Evolutionary conservation across 1,140 invertebrate genomes (phyloP).

Genomic region (Neocloeon triangulifer): DNA sequence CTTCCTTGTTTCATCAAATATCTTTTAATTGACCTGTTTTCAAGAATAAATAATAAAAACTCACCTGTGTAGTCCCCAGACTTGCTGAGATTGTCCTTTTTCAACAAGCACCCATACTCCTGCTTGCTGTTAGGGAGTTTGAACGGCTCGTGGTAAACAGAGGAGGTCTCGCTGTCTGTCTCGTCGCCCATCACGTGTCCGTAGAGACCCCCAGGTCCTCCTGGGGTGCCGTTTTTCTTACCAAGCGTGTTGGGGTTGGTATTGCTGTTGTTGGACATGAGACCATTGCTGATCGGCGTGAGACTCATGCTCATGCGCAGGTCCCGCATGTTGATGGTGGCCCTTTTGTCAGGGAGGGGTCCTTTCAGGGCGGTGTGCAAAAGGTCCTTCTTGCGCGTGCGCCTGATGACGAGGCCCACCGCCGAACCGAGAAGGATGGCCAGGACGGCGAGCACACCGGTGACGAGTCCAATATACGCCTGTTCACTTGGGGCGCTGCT

Average conservation of each 20-base stretch:
- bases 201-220: conserved; percentile 3
- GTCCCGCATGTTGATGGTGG: conserved; percentile 42
- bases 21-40: background rate
- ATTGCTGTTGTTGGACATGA: conserved; percentile 13
- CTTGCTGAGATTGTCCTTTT: conserved; percentile 25
- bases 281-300: conserved; percentile 27
- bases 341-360: conserved; percentile 6
- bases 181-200: conserved; percentile 19
- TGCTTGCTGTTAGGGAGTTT: conserved; percentile 25
- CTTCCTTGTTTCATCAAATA: background rate
- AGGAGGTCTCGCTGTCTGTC: conserved; percentile 30
- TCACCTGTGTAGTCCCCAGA: conserved; percentile 25
- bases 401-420: conserved; percentile 41
- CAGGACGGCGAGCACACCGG: conserved; percentile 47
- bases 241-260: conserved; percentile 11
- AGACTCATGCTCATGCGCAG: conserved; percentile 24
- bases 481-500: conserved; percentile 35
- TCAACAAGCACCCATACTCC: conserved; percentile 25
- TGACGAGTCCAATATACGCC: conserved; percentile 56
- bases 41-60: conserved; percentile 6
- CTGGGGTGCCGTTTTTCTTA: background rate
- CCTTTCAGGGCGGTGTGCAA: conserved; percentile 28
- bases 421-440: conserved; percentile 40
- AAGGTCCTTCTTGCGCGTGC: conserved; percentile 39
- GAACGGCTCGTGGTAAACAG: conserved; percentile 34